phyloP scores from a whole-genome alignment of 2,113 vertebrate species.

The Nycticebus coucang region DNA sequence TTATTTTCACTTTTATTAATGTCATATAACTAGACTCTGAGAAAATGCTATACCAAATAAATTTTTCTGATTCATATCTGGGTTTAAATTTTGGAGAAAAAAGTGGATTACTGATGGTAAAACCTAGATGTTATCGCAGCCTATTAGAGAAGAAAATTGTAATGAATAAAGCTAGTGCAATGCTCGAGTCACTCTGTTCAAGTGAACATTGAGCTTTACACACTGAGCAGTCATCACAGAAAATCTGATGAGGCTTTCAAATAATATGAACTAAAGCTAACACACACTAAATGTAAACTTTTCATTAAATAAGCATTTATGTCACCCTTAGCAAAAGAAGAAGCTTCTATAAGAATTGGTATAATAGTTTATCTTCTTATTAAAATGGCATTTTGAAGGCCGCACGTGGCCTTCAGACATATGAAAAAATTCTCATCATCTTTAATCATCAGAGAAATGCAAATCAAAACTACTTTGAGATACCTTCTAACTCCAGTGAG shows the following conservation, averaged over 20 bases:
- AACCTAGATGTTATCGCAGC: neutral
- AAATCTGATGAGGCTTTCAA: neutral
- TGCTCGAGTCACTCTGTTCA: neutral
- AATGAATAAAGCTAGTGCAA: neutral
- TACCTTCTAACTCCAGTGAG: too few relatives aligned
- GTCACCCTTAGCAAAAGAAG: neutral
- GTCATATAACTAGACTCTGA: neutral
- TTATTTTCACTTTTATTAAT: neutral
- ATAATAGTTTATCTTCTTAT: neutral
- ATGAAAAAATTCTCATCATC: too few relatives aligned
- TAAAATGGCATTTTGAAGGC: neutral
- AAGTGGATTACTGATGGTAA: neutral
- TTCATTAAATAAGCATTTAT: neutral
- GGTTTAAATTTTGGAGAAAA: neutral
- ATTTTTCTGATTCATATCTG: neutral
- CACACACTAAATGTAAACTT: neutral
- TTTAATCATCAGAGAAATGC: too few relatives aligned
- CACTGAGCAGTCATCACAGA: neutral
- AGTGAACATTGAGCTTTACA: neutral
- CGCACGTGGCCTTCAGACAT: too few relatives aligned
- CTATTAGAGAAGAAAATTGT: neutral
- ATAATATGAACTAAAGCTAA: neutral
- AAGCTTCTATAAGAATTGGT: neutral
- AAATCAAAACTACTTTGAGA: too few relatives aligned
- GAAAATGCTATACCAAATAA: neutral